phyloP scores from a whole-genome alignment of 2,113 vertebrate species.

The Macroglossus sobrinus region DNA sequence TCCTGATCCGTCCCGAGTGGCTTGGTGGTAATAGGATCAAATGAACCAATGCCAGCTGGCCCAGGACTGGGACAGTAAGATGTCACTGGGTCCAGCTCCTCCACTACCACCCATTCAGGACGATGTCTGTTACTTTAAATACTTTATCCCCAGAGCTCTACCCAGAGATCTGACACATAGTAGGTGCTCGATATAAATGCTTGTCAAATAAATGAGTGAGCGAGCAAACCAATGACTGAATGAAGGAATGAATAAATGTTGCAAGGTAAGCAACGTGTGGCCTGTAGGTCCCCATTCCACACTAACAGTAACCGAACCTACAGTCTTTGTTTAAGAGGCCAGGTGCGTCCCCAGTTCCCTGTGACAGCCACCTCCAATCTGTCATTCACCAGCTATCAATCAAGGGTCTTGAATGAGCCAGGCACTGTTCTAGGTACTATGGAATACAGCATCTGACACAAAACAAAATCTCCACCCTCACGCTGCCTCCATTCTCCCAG shows the following conservation, averaged over 20 bases:
- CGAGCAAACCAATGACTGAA: background rate
- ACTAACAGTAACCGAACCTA: fast-evolving
- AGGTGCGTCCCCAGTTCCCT: background rate
- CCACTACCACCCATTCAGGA: too few relatives aligned
- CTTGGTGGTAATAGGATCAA: background rate
- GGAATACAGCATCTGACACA: background rate
- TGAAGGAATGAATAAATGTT: background rate
- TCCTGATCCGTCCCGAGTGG: background rate
- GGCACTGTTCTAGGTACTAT: too few relatives aligned
- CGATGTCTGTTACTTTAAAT: background rate
- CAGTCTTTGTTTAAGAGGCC: fast-evolving
- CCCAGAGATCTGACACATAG: background rate
- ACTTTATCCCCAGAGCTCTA: background rate
- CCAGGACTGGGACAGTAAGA: background rate
- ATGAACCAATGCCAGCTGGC: too few relatives aligned
- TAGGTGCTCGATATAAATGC: background rate
- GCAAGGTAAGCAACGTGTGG: fast-evolving
- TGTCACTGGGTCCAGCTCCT: background rate
- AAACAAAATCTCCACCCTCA: background rate
- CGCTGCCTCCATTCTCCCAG: background rate
- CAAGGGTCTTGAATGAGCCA: fast-evolving
- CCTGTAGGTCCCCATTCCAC: fast-evolving
- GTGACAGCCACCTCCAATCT: background rate
- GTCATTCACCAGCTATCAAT: fast-evolving
- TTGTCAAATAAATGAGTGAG: background rate